Percentiles rank a stretch among this genome's conserved stretches.
Conservation (phyloP, 2,797 vertebrate species). For the Phrynocephalus vlangalii region DNA sequence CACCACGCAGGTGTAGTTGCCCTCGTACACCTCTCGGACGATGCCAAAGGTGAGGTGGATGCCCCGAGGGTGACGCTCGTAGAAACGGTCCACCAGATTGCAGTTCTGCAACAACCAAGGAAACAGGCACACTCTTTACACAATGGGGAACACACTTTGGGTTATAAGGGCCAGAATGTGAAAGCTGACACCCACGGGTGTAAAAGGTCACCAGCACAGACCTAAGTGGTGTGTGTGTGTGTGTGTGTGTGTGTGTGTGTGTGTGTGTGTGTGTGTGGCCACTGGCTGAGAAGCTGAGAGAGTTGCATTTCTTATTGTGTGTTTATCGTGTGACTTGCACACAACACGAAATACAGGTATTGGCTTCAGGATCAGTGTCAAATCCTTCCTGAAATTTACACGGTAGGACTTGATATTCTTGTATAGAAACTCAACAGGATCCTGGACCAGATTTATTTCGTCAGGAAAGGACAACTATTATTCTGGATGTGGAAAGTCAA, state of each 20-base stretch:
- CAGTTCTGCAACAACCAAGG: constrained; percentile 74
- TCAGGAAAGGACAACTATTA: too few species aligned
- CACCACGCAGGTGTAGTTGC: constrained; percentile 85
- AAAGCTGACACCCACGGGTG: background rate
- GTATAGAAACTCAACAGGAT: too few species aligned
- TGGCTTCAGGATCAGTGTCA: too few species aligned
- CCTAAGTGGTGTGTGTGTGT: background rate
- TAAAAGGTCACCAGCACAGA: background rate
- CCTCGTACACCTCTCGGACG: constrained; percentile 67
- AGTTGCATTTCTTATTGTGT: too few species aligned
- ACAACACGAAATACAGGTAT: too few species aligned
- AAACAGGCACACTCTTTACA: constrained; percentile 25
- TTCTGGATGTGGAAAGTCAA: too few species aligned
- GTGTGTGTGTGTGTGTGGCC: too few species aligned
- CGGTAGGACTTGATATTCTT: too few species aligned
- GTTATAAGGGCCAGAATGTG: too few species aligned
- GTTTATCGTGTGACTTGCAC: too few species aligned
- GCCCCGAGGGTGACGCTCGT: constrained; percentile 62
- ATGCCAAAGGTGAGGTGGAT: constrained; percentile 73
- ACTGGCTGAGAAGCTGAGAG: background rate
- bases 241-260: background rate
- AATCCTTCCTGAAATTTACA: too few species aligned
- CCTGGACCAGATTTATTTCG: too few species aligned
- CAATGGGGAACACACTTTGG: background rate
- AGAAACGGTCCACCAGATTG: constrained; percentile 63